Base-by-base conservation (phyloP, 2,797 vertebrate genomes). In the Gymnodraco acuticeps region DNA sequence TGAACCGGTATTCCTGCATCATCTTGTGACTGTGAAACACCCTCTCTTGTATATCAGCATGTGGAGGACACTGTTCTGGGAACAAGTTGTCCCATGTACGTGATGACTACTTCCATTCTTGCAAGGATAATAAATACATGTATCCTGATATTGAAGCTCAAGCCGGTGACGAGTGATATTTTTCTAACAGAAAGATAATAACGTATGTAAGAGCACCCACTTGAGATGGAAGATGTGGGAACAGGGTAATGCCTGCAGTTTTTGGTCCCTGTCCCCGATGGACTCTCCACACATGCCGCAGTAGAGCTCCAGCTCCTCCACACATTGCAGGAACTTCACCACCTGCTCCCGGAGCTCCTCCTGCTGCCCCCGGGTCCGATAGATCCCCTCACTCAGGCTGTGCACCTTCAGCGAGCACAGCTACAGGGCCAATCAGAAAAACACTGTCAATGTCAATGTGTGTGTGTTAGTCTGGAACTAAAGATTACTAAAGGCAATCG, bases 231-330 rank as follows among this genome's bases (percentile, higher is more conserved):
- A 99, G 88, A 99, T 95, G 79, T 99, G 98, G 73, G 98, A 99
- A 90, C 98, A 99, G 78, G 98, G 98, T 86, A 99, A 90, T 0
- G 98, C 97, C 95, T 99, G 98, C 77, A 99, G 96, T 89, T 98
- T 98, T 90, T 96, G 96, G 93, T 99, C 97, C 90, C 94, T 96
- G 93, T 99, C 98, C 48, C 98, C 98, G 0, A 99, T 98, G 87
- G 98, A 98, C 93, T 99, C 98, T 1, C 98, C 98, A 7, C 98
- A 99, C 95, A 99, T 97, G 89, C 98, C 98, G 2, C 98, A 99
- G 94, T 99, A 99, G 17, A 99, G 96, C 93, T 99, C 98, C 74
- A 98, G 96, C 94, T 99, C 98, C 93, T 99, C 98, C 60, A 99
- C 98, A 0, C 97, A 99, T 89, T 99, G 98, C 12, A 99, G 96